Conservation (phyloP, 2,888 invertebrate genomes). For the Cheiracanthium punctorium region DNA sequence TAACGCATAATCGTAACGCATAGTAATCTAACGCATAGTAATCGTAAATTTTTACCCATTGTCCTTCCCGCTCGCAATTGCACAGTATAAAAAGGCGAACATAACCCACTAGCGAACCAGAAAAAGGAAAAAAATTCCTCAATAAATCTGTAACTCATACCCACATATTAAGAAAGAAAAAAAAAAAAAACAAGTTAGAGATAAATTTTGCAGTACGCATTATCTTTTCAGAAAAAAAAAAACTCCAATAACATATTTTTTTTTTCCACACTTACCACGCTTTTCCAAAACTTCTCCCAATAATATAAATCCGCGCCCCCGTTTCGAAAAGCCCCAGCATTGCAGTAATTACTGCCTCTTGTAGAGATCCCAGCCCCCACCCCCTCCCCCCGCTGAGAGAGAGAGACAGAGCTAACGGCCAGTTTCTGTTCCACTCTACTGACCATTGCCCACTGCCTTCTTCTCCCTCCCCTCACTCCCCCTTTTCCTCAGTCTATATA, state of each 20-base stretch:
- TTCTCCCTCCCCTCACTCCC: conserved; percentile 14
- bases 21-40: too few relatives aligned
- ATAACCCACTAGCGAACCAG: neutral
- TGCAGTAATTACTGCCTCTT: conserved; percentile 68
- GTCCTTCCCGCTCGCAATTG: neutral
- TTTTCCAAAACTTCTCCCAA: conserved; percentile 39
- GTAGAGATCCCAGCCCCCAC: conserved; percentile 31
- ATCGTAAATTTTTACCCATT: too few relatives aligned
- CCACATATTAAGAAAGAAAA: neutral
- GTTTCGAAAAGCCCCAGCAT: conserved; percentile 45
- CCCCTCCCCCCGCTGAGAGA: neutral
- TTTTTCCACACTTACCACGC: conserved; percentile 9
- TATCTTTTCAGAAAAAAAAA: neutral
- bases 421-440: conserved; percentile 68
- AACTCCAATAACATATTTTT: conserved; percentile 13
- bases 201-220: neutral
- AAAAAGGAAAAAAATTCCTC: neutral
- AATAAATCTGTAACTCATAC: neutral
- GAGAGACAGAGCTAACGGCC: conserved; percentile 64
- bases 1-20: too few relatives aligned
- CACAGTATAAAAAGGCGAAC: neutral
- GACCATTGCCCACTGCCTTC: conserved; percentile 56
- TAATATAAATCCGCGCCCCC: conserved; percentile 65
- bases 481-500: conserved; percentile 1
- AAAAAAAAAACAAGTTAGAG: neutral